phyloP scores from a whole-genome alignment of 2,888 invertebrate species.

The Hanleya hanleyi region DNA sequence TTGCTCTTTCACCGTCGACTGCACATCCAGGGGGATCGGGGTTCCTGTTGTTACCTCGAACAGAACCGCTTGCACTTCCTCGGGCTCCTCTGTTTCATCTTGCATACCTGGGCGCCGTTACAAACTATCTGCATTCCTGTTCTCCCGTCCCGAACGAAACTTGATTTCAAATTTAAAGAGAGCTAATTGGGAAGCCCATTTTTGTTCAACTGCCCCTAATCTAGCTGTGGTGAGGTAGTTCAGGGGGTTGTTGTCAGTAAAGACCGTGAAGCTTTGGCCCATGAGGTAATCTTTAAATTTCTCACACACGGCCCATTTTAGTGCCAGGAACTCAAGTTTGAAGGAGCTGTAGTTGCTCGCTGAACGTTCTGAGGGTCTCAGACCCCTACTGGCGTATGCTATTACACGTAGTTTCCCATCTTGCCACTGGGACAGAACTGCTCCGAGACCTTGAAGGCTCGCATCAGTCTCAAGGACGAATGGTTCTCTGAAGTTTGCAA shows the following conservation, averaged over 20 bases:
- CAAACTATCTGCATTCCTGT: conserved; percentile 27
- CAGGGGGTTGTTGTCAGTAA: conserved; percentile 29
- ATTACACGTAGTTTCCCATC: no score
- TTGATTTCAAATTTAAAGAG: conserved; percentile 23
- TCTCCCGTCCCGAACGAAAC: conserved; percentile 20
- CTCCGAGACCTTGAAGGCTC: no score
- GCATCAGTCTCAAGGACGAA: no score
- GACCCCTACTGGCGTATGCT: no score
- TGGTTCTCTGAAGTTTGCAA: no score
- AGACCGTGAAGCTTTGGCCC: conserved; percentile 21
- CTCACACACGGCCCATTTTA: conserved; percentile 38
- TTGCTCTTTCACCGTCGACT: no score
- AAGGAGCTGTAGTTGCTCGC: conserved; percentile 30
- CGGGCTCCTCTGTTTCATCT: neutral
- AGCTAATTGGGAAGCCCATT: conserved; percentile 30
- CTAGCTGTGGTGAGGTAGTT: conserved; percentile 18
- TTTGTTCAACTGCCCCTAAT: conserved; percentile 28
- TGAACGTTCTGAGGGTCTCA: conserved; percentile 23
- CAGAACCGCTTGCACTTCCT: no score
- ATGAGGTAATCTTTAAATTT: conserved; percentile 33
- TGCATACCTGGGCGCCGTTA: conserved; percentile 12
- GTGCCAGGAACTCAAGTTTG: conserved; percentile 35
- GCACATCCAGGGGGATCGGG: no score
- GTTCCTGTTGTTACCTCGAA: neutral
- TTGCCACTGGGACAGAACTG: no score